Evolutionary conservation across 1,140 invertebrate genomes (phyloP).

Genomic region (Maconellicoccus hirsutus): DNA sequence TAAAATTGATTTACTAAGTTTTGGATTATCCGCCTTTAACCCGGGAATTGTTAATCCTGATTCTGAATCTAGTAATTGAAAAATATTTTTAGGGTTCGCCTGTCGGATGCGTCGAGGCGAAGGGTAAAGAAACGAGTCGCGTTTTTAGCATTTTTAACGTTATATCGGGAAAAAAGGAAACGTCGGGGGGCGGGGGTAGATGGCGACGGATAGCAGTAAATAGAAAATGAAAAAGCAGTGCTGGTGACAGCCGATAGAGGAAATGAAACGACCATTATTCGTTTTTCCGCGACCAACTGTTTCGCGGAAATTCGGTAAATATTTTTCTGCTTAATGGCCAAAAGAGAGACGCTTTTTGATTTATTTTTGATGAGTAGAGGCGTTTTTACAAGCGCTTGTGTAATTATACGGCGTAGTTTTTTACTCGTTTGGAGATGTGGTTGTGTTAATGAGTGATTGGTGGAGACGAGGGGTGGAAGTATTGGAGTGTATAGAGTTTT

Average conservation of each 20-base stretch:
- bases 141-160: neutral
- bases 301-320: neutral
- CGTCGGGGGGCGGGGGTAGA: neutral
- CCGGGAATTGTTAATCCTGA: neutral
- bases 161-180: neutral
- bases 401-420: too few species aligned
- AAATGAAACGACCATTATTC: conserved; percentile 9
- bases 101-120: neutral
- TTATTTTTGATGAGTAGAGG: neutral
- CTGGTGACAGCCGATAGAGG: conserved; percentile 6
- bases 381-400: too few species aligned
- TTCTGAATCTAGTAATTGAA: conserved; percentile 4
- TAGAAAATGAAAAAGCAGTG: conserved; percentile 2
- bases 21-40: conserved; percentile 7
- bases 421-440: too few species aligned
- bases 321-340: neutral
- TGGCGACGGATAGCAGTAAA: neutral
- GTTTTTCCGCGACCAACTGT: neutral
- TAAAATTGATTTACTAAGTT: conserved; percentile 10
- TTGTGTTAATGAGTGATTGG: too few species aligned
- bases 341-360: neutral
- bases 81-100: conserved; percentile 3
- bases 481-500: too few species aligned
- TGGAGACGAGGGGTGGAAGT: too few species aligned
- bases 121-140: too few species aligned